A percentile compares a stretch with the other conserved stretches of the same genome.
Evolutionary conservation across 2,888 invertebrate species (phyloP).

Genomic region (Drosophila glabriapex): DNA sequence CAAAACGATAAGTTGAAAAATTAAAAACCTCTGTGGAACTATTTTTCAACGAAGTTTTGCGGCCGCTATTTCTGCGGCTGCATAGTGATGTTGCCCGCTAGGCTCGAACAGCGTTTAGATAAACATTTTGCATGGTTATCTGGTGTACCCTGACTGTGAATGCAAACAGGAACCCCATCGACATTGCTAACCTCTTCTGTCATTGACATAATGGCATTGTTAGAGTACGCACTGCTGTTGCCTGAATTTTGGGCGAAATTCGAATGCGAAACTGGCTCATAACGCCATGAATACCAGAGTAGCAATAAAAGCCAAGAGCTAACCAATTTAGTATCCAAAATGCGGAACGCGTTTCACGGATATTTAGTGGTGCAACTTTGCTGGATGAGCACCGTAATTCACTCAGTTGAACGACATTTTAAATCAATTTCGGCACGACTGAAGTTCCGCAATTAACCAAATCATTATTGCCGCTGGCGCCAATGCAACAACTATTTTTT

Average conservation of each 20-base stretch:
- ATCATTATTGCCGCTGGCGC: constrained; percentile 14
- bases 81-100: constrained; percentile 43
- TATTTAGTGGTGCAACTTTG: constrained; percentile 54
- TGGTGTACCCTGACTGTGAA: constrained; percentile 25
- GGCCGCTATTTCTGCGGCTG: constrained; percentile 15
- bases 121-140: constrained; percentile 35
- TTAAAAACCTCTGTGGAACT: constrained; percentile 39
- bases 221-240: constrained; percentile 21
- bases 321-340: constrained; percentile 52
- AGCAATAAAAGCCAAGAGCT: constrained; percentile 21
- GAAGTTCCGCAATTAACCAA: constrained; percentile 32
- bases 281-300: constrained; percentile 54
- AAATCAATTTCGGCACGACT: constrained; percentile 43
- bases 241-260: constrained; percentile 43
- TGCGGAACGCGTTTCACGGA: constrained; percentile 50
- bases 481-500: constrained; percentile 14
- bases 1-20: constrained; percentile 49
- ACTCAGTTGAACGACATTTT: constrained; percentile 27
- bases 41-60: constrained; percentile 40
- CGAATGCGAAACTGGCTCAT: constrained; percentile 49
- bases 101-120: constrained; percentile 21
- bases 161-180: constrained; percentile 8
- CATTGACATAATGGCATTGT: constrained; percentile 52
- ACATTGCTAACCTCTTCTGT: constrained; percentile 33
- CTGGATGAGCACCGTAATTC: constrained; percentile 13